A percentile compares a stretch with the other conserved stretches of the same genome.
Evolutionary conservation across 2,113 vertebrate species (phyloP).

Genomic region (Epinephelus cyanopodus): DNA sequence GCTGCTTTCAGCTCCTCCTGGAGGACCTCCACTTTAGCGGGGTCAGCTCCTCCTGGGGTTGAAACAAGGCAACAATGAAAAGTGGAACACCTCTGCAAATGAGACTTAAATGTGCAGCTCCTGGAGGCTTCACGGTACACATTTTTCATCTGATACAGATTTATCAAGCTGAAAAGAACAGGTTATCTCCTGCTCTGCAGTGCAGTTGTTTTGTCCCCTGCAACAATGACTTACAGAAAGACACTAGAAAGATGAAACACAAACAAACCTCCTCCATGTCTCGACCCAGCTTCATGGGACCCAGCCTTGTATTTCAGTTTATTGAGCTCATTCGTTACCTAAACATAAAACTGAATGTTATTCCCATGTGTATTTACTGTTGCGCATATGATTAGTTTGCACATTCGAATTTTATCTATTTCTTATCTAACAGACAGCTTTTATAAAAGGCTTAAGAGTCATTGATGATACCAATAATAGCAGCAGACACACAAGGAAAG

Average conservation of each 20-base stretch:
- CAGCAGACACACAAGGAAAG: neutral
- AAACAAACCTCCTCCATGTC: conserved; percentile 78
- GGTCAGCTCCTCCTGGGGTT: conserved; percentile 79
- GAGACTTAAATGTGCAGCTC: conserved; percentile 32
- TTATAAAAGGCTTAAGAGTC: conserved; percentile 16
- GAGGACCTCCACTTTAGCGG: conserved; percentile 90
- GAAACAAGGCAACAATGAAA: conserved; percentile 43
- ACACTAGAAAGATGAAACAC: neutral
- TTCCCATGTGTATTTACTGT: neutral
- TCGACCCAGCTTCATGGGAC: conserved; percentile 84
- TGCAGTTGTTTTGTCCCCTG: neutral
- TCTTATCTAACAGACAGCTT: neutral
- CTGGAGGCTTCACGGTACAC: conserved; percentile 1
- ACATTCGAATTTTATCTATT: neutral
- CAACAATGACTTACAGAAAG: neutral
- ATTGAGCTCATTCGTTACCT: conserved; percentile 93
- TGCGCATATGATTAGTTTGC: neutral
- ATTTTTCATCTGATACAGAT: conserved; percentile 24
- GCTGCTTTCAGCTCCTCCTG: conserved; percentile 97
- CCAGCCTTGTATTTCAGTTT: conserved; percentile 97
- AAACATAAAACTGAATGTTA: conserved; percentile 48
- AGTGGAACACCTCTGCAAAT: conserved; percentile 50
- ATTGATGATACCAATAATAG: conserved; percentile 18
- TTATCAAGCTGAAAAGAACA: neutral
- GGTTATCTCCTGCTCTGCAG: neutral